Conservation (phyloP, 2,797 vertebrate genomes). For the Urophycis tenuis region DNA sequence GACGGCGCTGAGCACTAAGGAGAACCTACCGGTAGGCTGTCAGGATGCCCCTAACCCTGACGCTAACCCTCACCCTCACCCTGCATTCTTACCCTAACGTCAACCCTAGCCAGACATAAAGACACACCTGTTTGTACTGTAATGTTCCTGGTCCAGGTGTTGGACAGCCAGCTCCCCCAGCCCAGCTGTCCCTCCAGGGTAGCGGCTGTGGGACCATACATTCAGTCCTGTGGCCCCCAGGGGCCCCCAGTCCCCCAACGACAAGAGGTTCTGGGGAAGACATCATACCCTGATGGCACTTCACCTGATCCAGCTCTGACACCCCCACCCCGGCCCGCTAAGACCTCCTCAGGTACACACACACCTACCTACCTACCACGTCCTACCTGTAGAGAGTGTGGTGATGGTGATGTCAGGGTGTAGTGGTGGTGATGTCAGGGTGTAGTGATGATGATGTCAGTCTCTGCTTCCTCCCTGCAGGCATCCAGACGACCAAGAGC, state of each 20-base stretch:
- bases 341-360: constrained; percentile 51
- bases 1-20: constrained; percentile 85
- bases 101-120: background rate
- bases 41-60: background rate
- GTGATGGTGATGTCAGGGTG: no score
- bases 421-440: background rate
- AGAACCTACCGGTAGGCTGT: constrained; percentile 80
- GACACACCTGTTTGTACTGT: background rate
- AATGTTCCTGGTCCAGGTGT: constrained; percentile 43
- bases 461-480: constrained; percentile 28
- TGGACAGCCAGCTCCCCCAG: constrained; percentile 70
- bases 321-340: constrained; percentile 64
- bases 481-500: constrained; percentile 43
- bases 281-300: constrained; percentile 77
- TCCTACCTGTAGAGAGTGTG: background rate
- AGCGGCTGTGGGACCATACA: constrained; percentile 91
- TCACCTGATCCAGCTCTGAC: constrained; percentile 47
- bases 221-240: constrained; percentile 69
- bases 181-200: constrained; percentile 73
- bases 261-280: constrained; percentile 80
- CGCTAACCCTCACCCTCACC: no score
- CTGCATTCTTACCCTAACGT: no score
- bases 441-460: background rate
- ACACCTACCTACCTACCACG: no score
- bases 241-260: constrained; percentile 47